These are phyloP conservation scores for Sardinella longiceps DNA, from an alignment of 2,797 vertebrate genomes.

Conservation along the genomic window DNA sequence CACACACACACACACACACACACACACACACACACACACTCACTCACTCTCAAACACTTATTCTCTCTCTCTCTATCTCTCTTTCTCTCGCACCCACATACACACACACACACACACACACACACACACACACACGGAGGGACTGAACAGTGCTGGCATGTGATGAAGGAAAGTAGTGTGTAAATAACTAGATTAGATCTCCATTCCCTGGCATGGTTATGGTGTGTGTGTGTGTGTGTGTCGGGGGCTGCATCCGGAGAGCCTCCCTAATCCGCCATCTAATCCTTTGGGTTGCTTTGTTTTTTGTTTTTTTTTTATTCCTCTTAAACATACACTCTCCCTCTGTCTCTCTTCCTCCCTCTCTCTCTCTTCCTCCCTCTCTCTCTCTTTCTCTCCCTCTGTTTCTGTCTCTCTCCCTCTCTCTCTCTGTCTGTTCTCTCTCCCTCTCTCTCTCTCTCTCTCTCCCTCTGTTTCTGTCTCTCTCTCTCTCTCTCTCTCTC, in stretches of 20 bases:
- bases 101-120: no score
- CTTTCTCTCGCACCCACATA: not conserved
- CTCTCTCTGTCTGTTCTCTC: no score
- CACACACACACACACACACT: no score
- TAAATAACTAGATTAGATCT: slow-evolving; percentile 10
- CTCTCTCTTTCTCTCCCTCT: no score
- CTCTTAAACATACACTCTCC: not conserved
- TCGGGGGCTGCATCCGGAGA: not conserved
- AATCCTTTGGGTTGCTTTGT: not conserved
- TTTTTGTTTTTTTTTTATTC: not conserved
- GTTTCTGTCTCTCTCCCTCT: no score
- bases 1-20: no score
- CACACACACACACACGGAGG: no score
- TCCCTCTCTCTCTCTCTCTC: no score
- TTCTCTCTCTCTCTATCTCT: not conserved
- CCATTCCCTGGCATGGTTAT: not conserved
- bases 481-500: no score
- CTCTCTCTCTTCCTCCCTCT: no score
- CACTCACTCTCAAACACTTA: not conserved
- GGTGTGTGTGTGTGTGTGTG: slow-evolving; percentile 1
- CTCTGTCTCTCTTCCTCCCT: no score
- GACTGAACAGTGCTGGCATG: not conserved
- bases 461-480: no score
- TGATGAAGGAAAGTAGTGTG: not conserved
- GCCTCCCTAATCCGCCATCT: not conserved